phyloP scores from a whole-genome alignment of 2,113 vertebrate genomes.

The Cacatua alba region DNA sequence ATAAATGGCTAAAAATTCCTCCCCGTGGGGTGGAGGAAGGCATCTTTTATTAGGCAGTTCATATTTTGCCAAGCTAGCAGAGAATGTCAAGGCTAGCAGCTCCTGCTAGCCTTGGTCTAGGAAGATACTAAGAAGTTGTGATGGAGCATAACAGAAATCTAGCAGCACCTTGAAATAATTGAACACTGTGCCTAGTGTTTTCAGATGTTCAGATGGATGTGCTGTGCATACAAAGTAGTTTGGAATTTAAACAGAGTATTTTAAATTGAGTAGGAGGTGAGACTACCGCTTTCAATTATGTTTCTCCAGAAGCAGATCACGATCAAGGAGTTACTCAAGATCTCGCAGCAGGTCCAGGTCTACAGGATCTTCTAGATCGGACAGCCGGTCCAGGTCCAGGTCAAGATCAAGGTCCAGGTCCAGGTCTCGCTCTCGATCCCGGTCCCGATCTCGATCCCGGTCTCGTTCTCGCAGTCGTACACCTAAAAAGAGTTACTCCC shows the following conservation, averaged over 20 bases:
- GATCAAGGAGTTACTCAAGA: conserved; percentile 76
- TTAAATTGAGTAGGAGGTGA: not conserved
- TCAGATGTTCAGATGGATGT: not conserved
- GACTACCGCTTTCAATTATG: not conserved
- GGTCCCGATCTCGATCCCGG: conserved; percentile 60
- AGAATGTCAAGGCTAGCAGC: not conserved
- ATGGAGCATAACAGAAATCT: not conserved
- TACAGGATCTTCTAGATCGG: conserved; percentile 57
- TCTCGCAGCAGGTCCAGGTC: conserved; percentile 74
- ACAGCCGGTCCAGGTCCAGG: conserved; percentile 61
- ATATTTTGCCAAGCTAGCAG: not conserved
- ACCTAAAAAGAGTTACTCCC: conserved; percentile 73
- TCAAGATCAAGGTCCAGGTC: conserved; percentile 58
- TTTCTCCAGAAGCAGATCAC: conserved; percentile 68
- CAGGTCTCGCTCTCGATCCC: conserved; percentile 55
- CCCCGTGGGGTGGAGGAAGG: not conserved
- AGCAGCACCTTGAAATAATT: not conserved
- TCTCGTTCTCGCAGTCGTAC: conserved; percentile 73
- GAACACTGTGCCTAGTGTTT: not conserved
- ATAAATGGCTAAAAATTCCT: not conserved
- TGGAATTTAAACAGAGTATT: not conserved
- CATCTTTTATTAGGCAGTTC: not conserved
- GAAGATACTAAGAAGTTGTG: not conserved
- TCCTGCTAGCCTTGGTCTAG: not conserved
- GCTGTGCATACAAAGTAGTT: not conserved